Base-by-base conservation (phyloP, 2,113 vertebrate genomes). In the Aptenodytes patagonicus region DNA sequence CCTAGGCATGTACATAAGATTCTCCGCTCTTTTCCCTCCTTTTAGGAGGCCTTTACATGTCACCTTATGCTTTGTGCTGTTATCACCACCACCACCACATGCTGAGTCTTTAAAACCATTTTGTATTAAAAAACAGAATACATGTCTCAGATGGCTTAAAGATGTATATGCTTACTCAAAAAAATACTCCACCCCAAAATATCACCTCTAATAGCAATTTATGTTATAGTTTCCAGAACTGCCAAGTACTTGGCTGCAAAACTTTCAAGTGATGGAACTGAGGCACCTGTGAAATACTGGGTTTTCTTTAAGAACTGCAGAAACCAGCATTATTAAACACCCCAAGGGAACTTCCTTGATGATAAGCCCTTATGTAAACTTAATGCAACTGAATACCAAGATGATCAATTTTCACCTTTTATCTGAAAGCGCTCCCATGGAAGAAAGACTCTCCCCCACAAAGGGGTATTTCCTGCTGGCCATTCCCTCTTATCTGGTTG, bases 71-170 rank as follows among this genome's bases (percentile, higher is more conserved):
- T 87, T 57, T 64, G 58, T 52, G 54, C 36, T 1, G 0, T 34
- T 34, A 70, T 46, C 58, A 82, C 3, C 5, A 62, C 60, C 80
- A 52, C 22, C 25, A 18, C 1, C 8, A 83, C 34, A 46, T 4
- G 89, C 93, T 89, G 91, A 96, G 54, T 90, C 66, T 76, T 91
- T 81, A 77, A 87, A 95, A 91, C 2, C 9, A 11, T 17, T 57
- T 61, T 73, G 36, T 69, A 69, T 87, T 91, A 91, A 94, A 95
- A 90, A 89, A 94, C n/a, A 95, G 80, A 95, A 89, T 42, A 64
- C 62, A 69, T 91, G 89, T 93, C 81, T 95, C 91, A 85, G 95
- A 31, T 9, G 17, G 38, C 73, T 95, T 84, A 60, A 91, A 92
- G 65, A 87, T 0, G 8, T 8, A 87, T 40, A 38, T 42, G 83